These are phyloP conservation scores for Drosophila ironensis DNA, from an alignment of 1,140 invertebrate species.

Conservation along the genomic window DNA sequence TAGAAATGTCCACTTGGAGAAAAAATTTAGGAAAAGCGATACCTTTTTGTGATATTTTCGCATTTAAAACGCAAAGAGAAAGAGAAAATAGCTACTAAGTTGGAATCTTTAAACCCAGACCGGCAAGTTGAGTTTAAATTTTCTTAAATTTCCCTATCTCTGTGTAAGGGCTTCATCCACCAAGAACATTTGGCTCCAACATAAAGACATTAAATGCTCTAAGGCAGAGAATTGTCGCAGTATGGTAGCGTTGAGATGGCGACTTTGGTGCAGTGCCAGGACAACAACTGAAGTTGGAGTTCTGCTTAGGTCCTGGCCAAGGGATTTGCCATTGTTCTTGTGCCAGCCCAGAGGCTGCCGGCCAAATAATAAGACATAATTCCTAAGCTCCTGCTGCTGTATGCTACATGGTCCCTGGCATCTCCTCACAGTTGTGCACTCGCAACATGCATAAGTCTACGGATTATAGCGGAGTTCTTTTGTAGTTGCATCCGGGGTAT, in stretches of 20 bases:
- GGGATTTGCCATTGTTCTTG: slow-evolving; percentile 59
- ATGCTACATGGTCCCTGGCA: slow-evolving; percentile 6
- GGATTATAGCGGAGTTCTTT: slow-evolving; percentile 4
- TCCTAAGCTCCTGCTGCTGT: slow-evolving; percentile 35
- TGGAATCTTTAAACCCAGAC: too few relatives aligned
- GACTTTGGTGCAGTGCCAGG: slow-evolving; percentile 63
- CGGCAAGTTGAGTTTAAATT: too few relatives aligned
- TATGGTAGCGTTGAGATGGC: slow-evolving; percentile 24
- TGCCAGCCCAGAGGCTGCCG: slow-evolving; percentile 32
- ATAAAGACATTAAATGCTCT: slow-evolving; percentile 66
- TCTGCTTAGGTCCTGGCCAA: slow-evolving; percentile 3
- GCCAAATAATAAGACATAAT: slow-evolving; percentile 75
- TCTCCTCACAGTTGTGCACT: slow-evolving; percentile 15
- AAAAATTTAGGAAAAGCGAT: background rate
- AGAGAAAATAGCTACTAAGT: too few relatives aligned
- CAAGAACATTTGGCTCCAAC: slow-evolving; percentile 43
- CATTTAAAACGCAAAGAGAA: too few relatives aligned
- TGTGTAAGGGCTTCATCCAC: background rate
- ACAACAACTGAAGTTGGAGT: slow-evolving; percentile 17
- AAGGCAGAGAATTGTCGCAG: background rate
- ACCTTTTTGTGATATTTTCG: too few relatives aligned
- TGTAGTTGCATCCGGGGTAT: slow-evolving; percentile 2
- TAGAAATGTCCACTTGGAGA: background rate
- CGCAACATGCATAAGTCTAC: slow-evolving; percentile 57
- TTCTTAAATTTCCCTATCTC: too few relatives aligned